Base-by-base conservation (phyloP, 2,888 invertebrate genomes). In the Kuschelorhynchus macadamiae region DNA sequence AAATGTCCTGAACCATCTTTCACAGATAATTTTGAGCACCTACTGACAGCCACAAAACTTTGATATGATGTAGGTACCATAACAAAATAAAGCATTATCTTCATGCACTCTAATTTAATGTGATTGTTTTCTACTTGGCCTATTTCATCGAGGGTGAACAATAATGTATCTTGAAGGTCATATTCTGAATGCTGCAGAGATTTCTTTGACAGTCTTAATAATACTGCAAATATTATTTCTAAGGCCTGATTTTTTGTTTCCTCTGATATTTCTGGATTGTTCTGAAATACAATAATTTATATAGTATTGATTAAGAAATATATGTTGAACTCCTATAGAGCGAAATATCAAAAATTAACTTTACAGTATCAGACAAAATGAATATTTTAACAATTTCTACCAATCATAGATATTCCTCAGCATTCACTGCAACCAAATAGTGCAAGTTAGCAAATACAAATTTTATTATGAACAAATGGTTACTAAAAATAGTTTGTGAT, bases 21-120 rank as follows among this genome's bases (percentile, higher is more conserved):
- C 75, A 86, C 85, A 11, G 90, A 88, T 8, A 91, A 83, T 73
- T 88, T 87, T 74, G 86, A 84, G 21, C 89, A 83, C 73, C 86
- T 87, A 7, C 87, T 84, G 0, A 86, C 85, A 9, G 90, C 90
- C 75, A 87, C 86, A 1, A 87, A 84, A 5, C 86, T 84, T 20
- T 87, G 83, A 33, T 85, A 84, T 49, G 89, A 88, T 55, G 87
- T 87, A 9, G 89, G 88, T 74, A 89, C 86, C 85, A 90, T 88
- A 30, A 91, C 86, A 75, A 88, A 89, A 76, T 89, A 87, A 8
- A 88, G 85, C 0, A 89, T 79, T 9, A 89, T 82, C 75, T 88
- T 87, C 14, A 87, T 84, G 11, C 65, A 71, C 56, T 77, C 74
- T n/a, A 72, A 25, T 36, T 62, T 71, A 8, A 75, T 44, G 8